A percentile compares a stretch with the other conserved stretches of the same genome.
These are phyloP conservation scores for Petromus typicus DNA, from an alignment of 2,113 vertebrate species.

Conservation along the genomic window DNA sequence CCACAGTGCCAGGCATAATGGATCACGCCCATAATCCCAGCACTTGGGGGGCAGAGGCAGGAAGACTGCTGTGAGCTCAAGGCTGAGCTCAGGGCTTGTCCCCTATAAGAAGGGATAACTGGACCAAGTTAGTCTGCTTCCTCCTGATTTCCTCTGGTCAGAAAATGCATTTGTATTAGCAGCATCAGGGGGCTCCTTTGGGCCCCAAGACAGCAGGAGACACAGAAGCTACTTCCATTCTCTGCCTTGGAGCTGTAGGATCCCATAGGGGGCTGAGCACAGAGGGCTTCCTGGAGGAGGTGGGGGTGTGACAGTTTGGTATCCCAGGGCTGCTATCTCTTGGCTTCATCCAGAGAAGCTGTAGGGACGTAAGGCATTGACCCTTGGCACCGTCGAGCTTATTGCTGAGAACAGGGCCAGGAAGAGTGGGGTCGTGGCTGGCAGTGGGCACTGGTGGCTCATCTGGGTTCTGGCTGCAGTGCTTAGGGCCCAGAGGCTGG, in stretches of 20 bases:
- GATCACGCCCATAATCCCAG: too few species aligned
- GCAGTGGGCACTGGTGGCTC: neutral
- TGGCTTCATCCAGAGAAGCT: neutral
- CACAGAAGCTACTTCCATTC: neutral
- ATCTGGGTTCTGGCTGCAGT: neutral
- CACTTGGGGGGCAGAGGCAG: too few species aligned
- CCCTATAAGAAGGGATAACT: neutral
- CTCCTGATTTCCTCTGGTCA: too few species aligned
- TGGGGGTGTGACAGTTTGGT: neutral
- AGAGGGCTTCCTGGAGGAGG: conserved; percentile 14
- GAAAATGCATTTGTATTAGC: neutral
- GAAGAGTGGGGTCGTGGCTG: neutral
- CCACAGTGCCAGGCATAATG: too few species aligned
- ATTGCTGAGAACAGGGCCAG: neutral
- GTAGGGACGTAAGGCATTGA: neutral
- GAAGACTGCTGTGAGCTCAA: too few species aligned
- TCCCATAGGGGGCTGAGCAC: neutral
- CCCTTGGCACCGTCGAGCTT: neutral
- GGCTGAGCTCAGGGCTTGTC: too few species aligned
- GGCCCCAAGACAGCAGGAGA: neutral
- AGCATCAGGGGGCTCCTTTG: neutral
- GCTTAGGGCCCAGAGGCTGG: neutral
- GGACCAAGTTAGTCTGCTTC: neutral
- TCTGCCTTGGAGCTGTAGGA: neutral
- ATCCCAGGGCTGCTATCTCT: neutral